Evolutionary conservation across 64 coral and sea anemone genomes (phyloP).

Genomic region (Actinia equina): DNA sequence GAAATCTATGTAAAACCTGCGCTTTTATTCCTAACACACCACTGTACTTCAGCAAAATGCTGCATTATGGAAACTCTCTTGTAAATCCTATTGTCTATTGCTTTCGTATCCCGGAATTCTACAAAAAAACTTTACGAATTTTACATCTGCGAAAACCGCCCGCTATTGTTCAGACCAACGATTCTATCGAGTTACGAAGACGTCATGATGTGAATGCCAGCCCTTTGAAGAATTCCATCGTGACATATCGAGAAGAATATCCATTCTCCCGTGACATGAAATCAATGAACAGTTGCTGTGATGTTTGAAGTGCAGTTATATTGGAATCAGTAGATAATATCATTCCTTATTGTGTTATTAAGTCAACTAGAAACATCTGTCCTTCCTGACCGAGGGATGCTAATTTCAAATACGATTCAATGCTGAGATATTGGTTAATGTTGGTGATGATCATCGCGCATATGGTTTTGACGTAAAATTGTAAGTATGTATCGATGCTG

Average conservation of each 20-base stretch:
- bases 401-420: too few species aligned
- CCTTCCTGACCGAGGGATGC: too few species aligned
- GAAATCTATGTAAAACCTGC: background rate
- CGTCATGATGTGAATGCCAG: background rate
- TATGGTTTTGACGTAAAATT: too few species aligned
- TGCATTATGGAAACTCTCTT: slow-evolving; percentile 46
- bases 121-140: slow-evolving; percentile 6
- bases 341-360: too few species aligned
- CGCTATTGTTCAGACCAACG: background rate
- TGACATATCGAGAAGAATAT: background rate
- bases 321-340: background rate
- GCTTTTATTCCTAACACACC: background rate
- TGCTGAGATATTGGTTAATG: too few species aligned
- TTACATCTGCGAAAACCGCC: background rate
- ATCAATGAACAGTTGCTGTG: background rate
- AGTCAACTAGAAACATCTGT: too few species aligned
- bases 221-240: background rate
- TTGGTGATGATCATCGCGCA: too few species aligned
- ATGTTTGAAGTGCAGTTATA: background rate
- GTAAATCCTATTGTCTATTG: slow-evolving; percentile 33
- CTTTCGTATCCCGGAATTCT: slow-evolving; percentile 41
- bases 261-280: background rate
- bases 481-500: too few species aligned
- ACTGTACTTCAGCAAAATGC: slow-evolving; percentile 2
- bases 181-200: background rate